Evolutionary conservation across 1,140 invertebrate genomes (phyloP).

Genomic region (Drosophila trapezifrons): DNA sequence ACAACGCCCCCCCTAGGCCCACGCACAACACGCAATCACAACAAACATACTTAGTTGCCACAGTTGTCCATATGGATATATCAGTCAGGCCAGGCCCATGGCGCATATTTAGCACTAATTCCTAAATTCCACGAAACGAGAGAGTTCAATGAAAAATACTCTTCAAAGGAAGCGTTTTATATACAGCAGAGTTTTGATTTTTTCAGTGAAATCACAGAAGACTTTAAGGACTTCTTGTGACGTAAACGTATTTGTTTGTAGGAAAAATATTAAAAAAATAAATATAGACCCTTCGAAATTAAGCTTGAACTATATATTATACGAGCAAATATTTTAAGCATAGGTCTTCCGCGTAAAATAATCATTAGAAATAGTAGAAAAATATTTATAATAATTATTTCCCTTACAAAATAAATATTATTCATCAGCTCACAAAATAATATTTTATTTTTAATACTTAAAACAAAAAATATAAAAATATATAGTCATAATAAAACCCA

Average conservation of each 20-base stretch:
- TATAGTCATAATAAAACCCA: neutral
- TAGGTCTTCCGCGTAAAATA: too few relatives aligned
- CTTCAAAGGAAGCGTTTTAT: neutral
- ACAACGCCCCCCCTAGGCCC: neutral
- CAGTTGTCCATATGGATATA: slow-evolving; percentile 15
- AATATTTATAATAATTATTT: too few relatives aligned
- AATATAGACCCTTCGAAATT: too few relatives aligned
- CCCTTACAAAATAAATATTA: too few relatives aligned
- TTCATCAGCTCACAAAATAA: too few relatives aligned
- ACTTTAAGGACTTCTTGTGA: neutral
- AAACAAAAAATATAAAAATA: neutral
- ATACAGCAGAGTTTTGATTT: neutral
- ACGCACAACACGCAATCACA: slow-evolving; percentile 24
- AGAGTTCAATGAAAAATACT: slow-evolving; percentile 9
- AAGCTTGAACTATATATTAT: too few relatives aligned
- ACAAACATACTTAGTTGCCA: slow-evolving; percentile 10
- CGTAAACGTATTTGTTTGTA: too few relatives aligned
- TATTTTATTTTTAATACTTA: too few relatives aligned
- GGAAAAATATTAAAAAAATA: too few relatives aligned
- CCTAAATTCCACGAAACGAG: neutral
- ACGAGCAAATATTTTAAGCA: too few relatives aligned
- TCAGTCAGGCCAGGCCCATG: neutral
- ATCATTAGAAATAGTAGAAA: too few relatives aligned
- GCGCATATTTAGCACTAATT: slow-evolving; percentile 7
- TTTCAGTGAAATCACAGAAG: neutral